Conservation (phyloP, 2,888 invertebrate genomes). For the Ennomos erosarius region DNA sequence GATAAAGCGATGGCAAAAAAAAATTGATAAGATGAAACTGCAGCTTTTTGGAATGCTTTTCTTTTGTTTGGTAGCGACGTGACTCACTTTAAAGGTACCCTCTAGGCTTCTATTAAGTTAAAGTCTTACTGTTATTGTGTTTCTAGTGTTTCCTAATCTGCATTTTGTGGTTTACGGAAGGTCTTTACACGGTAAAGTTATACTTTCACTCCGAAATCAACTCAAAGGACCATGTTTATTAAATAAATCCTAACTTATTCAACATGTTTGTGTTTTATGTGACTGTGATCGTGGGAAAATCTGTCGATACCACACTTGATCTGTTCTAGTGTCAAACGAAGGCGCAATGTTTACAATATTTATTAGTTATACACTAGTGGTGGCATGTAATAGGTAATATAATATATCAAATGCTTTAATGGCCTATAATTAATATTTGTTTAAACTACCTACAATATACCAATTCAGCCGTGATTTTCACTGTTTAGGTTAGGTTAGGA, state of each 20-base stretch:
- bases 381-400: slow-evolving; percentile 9
- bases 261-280: slow-evolving; percentile 16
- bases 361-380: slow-evolving; percentile 1
- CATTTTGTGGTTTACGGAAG: slow-evolving; percentile 50
- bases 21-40: no score
- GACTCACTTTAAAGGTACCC: no score
- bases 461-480: no score
- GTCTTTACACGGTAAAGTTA: slow-evolving; percentile 45
- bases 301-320: slow-evolving; percentile 19
- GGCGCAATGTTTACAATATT: slow-evolving; percentile 28
- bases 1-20: no score
- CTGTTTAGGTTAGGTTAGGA: no score
- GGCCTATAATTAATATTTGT: no score
- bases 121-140: slow-evolving; percentile 38
- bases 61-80: not conserved
- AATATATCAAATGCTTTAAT: not conserved
- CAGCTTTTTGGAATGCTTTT: not conserved
- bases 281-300: slow-evolving; percentile 36
- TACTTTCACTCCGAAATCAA: slow-evolving; percentile 48
- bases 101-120: no score
- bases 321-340: slow-evolving; percentile 24
- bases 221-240: slow-evolving; percentile 27
- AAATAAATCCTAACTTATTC: slow-evolving; percentile 1
- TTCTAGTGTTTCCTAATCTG: slow-evolving; percentile 47
- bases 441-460: no score